Evolutionary conservation across 2,888 invertebrate genomes (phyloP), one percentile per base, ranked within the genome.

Genomic region (Tenthredo notha): DNA sequence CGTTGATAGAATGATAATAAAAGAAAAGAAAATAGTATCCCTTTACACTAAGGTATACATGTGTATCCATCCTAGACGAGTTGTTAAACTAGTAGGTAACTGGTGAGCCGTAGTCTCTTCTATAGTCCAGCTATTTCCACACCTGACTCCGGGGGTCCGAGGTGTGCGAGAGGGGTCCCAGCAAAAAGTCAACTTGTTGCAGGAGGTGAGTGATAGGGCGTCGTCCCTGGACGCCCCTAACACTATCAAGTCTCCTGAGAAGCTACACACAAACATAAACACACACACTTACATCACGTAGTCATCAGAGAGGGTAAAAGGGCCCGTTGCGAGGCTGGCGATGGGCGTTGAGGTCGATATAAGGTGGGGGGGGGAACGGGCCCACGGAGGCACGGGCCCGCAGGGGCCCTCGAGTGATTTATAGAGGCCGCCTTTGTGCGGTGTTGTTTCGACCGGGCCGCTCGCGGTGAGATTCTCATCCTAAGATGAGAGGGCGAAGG

Each of bases 371-470:
- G 85, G 84, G 65, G 33, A 18, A 58, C 15, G 77, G 84, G 65
- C 75, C 84, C 61, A 80, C 80, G 40, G 70, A 84, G 84, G 84
- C 84, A 84, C 77, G 84, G 72, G 74, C 74, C 58, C 72, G 75
- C 84, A 72, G 74, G 84, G 84, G 84, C 70, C 70, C 80, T 33
- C 43, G 82, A 78, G 82, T 85, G 85, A 85, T 85, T 85, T 85
- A 85, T 85, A 85, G 85, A 85, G 67, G 70, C 86, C 87, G 86
- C 85, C 85, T 87, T 85, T 85, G 86, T 86, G 86, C 88, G 86
- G 87, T 85, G 86, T 86, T 88, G 86, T 87, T 78, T 85, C 70
- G 85, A 50, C 33, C 74, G 40, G 83, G 67, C 83, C 83, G 70
- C 54, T 40, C 67, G 67, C 83, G 67, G 83, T 43, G 67, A 85